These are phyloP conservation scores for Elanoides forficatus DNA, from an alignment of 2,113 vertebrate species.

Conservation along the genomic window DNA sequence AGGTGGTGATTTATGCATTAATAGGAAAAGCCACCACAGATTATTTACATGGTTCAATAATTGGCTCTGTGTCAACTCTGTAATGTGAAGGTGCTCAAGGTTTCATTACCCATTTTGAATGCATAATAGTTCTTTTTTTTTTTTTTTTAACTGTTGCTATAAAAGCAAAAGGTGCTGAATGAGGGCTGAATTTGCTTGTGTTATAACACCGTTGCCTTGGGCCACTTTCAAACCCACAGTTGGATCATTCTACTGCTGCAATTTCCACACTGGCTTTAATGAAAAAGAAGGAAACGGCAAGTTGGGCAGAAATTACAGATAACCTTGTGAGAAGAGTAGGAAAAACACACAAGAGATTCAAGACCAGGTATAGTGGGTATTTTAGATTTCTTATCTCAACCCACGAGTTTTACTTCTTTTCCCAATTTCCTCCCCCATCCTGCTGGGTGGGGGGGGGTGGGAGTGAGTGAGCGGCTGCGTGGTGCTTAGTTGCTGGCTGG, in stretches of 20 bases:
- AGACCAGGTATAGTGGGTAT: background rate
- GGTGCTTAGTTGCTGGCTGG: too few relatives aligned
- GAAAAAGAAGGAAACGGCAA: background rate
- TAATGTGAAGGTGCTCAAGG: background rate
- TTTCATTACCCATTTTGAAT: background rate
- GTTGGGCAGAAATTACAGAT: background rate
- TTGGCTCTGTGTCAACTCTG: background rate
- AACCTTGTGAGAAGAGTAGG: background rate
- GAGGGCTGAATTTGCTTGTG: background rate
- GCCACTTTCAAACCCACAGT: background rate
- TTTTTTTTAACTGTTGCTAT: background rate
- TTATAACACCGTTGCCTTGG: accelerated
- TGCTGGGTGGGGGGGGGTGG: too few relatives aligned
- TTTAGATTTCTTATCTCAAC: too few relatives aligned
- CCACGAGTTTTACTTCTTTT: too few relatives aligned
- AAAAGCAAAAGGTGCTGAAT: background rate
- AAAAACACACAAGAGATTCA: background rate
- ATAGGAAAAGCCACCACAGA: background rate
- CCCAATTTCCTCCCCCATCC: too few relatives aligned
- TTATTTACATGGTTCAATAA: background rate
- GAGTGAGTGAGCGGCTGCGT: too few relatives aligned
- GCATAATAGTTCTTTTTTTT: background rate
- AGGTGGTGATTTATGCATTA: background rate
- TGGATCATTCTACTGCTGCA: background rate
- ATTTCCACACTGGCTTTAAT: background rate